These are phyloP conservation scores for Pterois miles DNA, from an alignment of 2,797 vertebrate genomes.

Conservation along the genomic window DNA sequence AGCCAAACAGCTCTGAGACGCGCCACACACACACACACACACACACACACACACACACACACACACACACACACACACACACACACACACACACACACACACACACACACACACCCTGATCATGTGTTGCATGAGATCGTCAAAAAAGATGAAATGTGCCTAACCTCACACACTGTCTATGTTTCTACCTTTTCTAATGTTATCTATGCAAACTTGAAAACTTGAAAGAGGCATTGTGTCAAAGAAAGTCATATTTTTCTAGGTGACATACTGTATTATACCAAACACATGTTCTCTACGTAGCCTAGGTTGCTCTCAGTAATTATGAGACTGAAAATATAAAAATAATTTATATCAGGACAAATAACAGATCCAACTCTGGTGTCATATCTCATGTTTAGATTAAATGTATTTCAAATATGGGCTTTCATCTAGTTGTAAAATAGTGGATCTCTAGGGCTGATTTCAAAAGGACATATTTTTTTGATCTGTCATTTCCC, in stretches of 20 bases:
- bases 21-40: not conserved
- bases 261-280: not conserved
- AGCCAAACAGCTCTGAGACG: constrained; percentile 25
- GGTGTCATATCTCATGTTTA: not conserved
- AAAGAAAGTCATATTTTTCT: not conserved
- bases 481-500: not conserved
- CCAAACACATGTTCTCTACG: not conserved
- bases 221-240: not conserved
- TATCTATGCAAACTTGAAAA: constrained; percentile 9
- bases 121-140: not conserved
- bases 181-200: not conserved
- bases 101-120: too few species aligned
- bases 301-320: not conserved
- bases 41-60: not conserved
- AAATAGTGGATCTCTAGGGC: not conserved
- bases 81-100: too few species aligned
- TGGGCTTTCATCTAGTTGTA: not conserved
- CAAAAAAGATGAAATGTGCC: not conserved
- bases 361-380: not conserved
- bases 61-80: not conserved
- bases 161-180: not conserved
- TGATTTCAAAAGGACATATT: not conserved
- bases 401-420: not conserved
- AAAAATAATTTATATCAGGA: not conserved
- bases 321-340: not conserved